Evolutionary conservation across 2,113 vertebrate species (phyloP).

Genomic region (Heterotilapia buettikoferi): DNA sequence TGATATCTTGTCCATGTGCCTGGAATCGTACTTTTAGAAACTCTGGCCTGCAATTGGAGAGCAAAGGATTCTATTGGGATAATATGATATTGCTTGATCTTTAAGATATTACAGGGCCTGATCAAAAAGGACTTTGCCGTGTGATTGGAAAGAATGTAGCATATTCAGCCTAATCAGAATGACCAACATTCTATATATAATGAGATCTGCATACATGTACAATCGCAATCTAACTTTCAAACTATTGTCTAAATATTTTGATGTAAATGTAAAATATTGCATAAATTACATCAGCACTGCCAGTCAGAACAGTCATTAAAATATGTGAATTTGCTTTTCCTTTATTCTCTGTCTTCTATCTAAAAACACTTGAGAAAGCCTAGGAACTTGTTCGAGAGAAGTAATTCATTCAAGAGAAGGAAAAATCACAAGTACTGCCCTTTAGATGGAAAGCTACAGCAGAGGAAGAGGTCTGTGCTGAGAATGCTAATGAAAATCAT

Average conservation of each 20-base stretch:
- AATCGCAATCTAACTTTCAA: not conserved
- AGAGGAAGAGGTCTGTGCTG: not conserved
- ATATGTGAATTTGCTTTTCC: not conserved
- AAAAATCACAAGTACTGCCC: not conserved
- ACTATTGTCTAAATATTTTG: not conserved
- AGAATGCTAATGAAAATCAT: not conserved
- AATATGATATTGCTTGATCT: not conserved
- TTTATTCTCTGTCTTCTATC: not conserved
- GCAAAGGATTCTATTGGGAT: not conserved
- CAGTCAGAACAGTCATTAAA: not conserved
- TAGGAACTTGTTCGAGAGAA: not conserved
- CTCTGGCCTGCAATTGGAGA: not conserved
- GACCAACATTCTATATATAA: not conserved
- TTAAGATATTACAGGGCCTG: not conserved
- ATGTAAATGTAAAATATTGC: not conserved
- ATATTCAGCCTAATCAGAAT: not conserved
- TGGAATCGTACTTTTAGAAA: not conserved
- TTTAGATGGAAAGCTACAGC: not conserved
- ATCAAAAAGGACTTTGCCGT: not conserved
- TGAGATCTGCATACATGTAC: not conserved
- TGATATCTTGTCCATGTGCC: not conserved
- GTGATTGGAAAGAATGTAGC: not conserved
- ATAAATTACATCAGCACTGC: not conserved
- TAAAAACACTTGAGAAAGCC: not conserved
- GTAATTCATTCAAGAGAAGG: not conserved